These are phyloP conservation scores for Microctenopoma steveboyesi DNA, from an alignment of 2,797 vertebrate species.

Conservation along the genomic window DNA sequence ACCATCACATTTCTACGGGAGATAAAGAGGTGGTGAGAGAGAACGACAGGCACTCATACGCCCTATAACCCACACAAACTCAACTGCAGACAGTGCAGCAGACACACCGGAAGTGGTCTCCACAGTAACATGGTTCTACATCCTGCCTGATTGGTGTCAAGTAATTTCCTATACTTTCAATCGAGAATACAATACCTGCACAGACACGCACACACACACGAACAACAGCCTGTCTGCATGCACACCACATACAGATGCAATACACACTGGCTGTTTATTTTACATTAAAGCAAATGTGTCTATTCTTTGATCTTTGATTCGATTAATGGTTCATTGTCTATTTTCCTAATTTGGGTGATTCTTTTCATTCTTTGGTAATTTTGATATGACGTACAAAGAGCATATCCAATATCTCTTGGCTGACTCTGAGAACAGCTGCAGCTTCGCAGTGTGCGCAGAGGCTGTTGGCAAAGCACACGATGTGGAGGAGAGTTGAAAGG, in stretches of 20 bases:
- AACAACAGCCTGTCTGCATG: neutral
- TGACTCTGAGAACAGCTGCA: conserved; percentile 53
- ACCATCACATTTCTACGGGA: conserved; percentile 33
- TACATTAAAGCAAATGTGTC: neutral
- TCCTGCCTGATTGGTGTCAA: conserved; percentile 64
- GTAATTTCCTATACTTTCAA: conserved; percentile 4
- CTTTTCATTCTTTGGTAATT: conserved; percentile 40
- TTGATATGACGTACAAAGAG: conserved; percentile 11
- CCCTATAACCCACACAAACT: conserved; percentile 11
- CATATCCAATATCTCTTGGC: conserved; percentile 46
- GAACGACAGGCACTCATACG: conserved; percentile 15
- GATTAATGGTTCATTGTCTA: conserved; percentile 30
- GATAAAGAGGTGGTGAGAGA: conserved; percentile 18
- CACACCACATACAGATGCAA: neutral
- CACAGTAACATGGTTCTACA: conserved; percentile 67
- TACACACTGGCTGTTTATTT: conserved; percentile 6
- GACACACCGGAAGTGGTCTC: conserved; percentile 73
- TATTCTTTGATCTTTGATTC: neutral
- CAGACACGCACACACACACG: conserved; percentile 1
- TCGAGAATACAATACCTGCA: conserved; percentile 2
- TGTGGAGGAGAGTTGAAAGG: conserved; percentile 59
- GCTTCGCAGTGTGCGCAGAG: conserved; percentile 17
- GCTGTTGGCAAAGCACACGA: conserved; percentile 15
- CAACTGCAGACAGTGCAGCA: conserved; percentile 34
- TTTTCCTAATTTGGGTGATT: neutral